Conservation (phyloP, 2,113 vertebrate genomes). For the Cephalopterus ornatus region DNA sequence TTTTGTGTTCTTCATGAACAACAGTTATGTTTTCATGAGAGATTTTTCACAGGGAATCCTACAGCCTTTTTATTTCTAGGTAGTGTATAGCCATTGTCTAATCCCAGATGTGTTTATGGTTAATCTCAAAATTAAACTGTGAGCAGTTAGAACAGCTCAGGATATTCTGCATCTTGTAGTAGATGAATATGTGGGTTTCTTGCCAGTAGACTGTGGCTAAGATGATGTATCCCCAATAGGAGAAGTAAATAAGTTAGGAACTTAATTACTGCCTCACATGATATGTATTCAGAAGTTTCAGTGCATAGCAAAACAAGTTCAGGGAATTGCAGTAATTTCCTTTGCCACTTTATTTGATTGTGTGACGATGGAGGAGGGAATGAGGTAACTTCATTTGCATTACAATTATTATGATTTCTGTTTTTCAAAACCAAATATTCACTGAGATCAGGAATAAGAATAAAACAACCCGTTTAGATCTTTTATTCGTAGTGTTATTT, state of each 20-base stretch:
- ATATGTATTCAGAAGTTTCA: conserved; percentile 23
- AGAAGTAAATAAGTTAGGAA: conserved; percentile 25
- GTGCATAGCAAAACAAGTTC: conserved; percentile 10
- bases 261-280: conserved; percentile 23
- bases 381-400: conserved; percentile 38
- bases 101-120: neutral
- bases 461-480: neutral
- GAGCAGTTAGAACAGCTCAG: neutral
- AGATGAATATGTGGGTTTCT: neutral
- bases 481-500: neutral
- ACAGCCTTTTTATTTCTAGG: neutral
- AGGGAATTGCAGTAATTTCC: conserved; percentile 49
- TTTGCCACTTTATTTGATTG: conserved; percentile 48
- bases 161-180: neutral
- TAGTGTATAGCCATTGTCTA: neutral
- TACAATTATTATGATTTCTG: conserved; percentile 9
- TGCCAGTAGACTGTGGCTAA: neutral
- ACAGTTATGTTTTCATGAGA: neutral
- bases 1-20: neutral
- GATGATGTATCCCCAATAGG: neutral
- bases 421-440: neutral
- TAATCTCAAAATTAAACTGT: neutral
- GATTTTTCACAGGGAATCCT: neutral
- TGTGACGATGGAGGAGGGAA: neutral
- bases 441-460: neutral